A percentile compares a stretch with the other conserved stretches of the same genome.
Conservation (phyloP, 2,113 vertebrate species). For the Myotis davidii region DNA sequence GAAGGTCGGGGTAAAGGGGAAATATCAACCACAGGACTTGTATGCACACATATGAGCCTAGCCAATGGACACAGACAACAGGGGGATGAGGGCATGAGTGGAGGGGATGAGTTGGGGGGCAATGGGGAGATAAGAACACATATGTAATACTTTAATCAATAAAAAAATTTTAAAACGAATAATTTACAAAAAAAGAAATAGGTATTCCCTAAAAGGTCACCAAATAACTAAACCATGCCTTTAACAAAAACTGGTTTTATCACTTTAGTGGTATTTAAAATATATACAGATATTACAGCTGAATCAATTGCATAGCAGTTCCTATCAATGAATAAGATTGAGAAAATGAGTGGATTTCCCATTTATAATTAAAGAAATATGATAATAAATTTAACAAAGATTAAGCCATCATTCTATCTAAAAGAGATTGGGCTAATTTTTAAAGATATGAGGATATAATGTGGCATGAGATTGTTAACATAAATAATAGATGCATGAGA, state of each 20-base stretch:
- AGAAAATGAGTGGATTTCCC: slow-evolving; percentile 35
- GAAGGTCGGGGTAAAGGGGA: too few relatives aligned
- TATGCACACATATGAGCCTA: too few relatives aligned
- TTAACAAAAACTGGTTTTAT: not conserved
- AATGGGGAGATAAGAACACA: too few relatives aligned
- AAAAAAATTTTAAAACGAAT: too few relatives aligned
- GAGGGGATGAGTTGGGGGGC: too few relatives aligned
- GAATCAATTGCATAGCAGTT: slow-evolving; percentile 16
- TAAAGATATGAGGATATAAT: slow-evolving; percentile 1
- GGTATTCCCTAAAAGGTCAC: not conserved
- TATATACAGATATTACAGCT: not conserved
- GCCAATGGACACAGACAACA: too few relatives aligned
- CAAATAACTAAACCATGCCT: slow-evolving; percentile 41
- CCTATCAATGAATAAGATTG: not conserved
- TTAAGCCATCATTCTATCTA: not conserved
- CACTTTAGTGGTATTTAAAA: not conserved
- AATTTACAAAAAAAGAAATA: not conserved
- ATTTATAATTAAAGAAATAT: slow-evolving; percentile 25
- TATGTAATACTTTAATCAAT: not conserved
- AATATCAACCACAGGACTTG: too few relatives aligned
- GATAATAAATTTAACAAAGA: not conserved
- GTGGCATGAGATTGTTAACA: slow-evolving; percentile 2
- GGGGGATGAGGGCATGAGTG: too few relatives aligned
- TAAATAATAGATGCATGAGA: not conserved
- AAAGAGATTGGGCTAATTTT: not conserved